Percentiles rank a stretch among this genome's conserved stretches.
Evolutionary conservation across 2,797 vertebrate genomes (phyloP).

Genomic region (Trichosurus vulpecula): DNA sequence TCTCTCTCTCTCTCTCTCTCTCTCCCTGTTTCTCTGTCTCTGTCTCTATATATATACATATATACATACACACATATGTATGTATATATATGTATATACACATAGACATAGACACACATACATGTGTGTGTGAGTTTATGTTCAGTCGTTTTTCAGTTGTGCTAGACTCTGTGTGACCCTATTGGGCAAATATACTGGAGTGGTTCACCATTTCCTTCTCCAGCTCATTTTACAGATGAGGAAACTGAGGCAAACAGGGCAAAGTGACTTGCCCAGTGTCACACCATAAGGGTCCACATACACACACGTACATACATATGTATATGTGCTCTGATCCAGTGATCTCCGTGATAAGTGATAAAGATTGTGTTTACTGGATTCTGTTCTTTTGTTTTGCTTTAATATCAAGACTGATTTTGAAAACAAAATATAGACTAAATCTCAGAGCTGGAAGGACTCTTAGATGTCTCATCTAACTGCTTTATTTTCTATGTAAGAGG

Average conservation of each 20-base stretch:
- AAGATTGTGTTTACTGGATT: neutral
- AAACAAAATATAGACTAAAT: neutral
- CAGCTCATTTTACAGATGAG: neutral
- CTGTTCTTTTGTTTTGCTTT: neutral
- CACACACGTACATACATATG: neutral
- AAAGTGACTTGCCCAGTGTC: neutral
- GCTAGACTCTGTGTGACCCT: neutral
- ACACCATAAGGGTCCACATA: neutral
- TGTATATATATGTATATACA: no score
- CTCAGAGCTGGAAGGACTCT: neutral
- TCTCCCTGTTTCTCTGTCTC: no score
- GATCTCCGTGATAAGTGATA: neutral
- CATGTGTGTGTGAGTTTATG: no score
- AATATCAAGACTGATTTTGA: neutral
- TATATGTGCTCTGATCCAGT: neutral
- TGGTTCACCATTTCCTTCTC: neutral
- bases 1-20: no score
- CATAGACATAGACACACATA: no score
- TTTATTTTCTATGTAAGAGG: neutral
- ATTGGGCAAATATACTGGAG: neutral
- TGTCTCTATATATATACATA: no score
- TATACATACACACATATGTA: no score
- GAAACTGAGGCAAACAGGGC: neutral
- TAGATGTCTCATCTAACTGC: neutral
- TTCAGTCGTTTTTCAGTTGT: neutral